phyloP scores from a whole-genome alignment of 2,797 vertebrate species.

The Bovichtus variegatus region DNA sequence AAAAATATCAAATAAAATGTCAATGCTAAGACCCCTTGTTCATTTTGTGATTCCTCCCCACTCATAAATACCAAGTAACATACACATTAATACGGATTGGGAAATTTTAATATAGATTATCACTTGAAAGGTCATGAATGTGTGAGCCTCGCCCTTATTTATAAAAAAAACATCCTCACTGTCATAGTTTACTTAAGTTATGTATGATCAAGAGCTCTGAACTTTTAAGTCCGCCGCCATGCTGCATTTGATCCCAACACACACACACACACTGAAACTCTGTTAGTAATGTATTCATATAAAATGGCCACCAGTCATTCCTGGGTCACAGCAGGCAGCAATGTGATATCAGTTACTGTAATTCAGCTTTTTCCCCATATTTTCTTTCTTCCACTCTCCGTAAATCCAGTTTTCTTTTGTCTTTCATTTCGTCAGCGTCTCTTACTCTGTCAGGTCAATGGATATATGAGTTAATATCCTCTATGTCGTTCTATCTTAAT shows the following conservation, averaged over 20 bases:
- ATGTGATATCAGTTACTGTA: not conserved
- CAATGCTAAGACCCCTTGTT: not conserved
- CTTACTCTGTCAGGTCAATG: not conserved
- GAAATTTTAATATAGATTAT: too few species aligned
- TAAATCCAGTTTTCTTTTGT: constrained; percentile 8
- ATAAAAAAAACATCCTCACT: not conserved
- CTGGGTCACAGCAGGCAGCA: not conserved
- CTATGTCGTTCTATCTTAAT: not conserved
- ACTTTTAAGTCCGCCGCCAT: not conserved
- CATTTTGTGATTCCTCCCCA: not conserved
- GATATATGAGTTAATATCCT: constrained; percentile 20
- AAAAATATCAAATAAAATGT: not conserved
- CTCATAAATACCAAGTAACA: not conserved
- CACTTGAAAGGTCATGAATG: not conserved
- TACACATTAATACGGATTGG: too few species aligned
- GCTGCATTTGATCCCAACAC: not conserved
- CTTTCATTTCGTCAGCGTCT: not conserved
- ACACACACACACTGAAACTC: not conserved
- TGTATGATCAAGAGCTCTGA: not conserved
- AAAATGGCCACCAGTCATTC: constrained; percentile 6
- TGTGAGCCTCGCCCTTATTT: not conserved
- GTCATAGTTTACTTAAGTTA: not conserved
- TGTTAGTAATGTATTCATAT: constrained; percentile 1
- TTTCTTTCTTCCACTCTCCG: not conserved
- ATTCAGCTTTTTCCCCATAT: not conserved